Base-by-base conservation (phyloP, 2,888 invertebrate species). In the Epirrita christyi region DNA sequence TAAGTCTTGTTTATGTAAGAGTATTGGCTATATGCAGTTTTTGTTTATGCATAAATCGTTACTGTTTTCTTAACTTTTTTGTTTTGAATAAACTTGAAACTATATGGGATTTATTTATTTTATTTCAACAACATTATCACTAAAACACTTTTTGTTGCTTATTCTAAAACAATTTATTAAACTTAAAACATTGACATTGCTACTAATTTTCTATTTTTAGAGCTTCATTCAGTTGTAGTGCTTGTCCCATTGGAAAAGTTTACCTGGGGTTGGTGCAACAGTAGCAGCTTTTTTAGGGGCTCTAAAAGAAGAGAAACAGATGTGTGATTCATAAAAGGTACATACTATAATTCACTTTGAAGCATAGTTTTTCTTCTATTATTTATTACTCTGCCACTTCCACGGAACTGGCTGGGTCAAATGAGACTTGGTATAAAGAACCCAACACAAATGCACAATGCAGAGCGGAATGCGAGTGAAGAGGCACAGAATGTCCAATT, bases 251-350 rank as follows among this genome's bases (percentile, higher is more conserved):
- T 79, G 74, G 69, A 85, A 93, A 0, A 92, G 59, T 51, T 80
- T 81, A 55, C 95, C 95, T 1, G 95, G 95, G 6, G 93, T 94
- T 10, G 93, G 93, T 32, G 86, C 68, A 41, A 87, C 66, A 53
- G 67, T 82, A 0, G 77, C 73, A 6, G 87, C 81, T 61, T 76
- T 59, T 67, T 92, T 78, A 27, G 85, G 78, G 57, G 80, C 72
- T 54, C 88, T 76, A 83, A 36, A 83, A 85, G 41, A 64, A 65
- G 45, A 67, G 81, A 46, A 49, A 11, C 8, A 32, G 32, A 32
- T 32, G 9, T 21, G 21, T 3, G 21, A 21, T 21, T 21, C 21
- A 21, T 21, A 21, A 3, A 21, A 21, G n/a, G n/a, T n/a, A n/a
- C n/a, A n/a, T n/a, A n/a, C n/a, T n/a, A n/a, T n/a, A n/a, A n/a